These are phyloP conservation scores for Marmota monax DNA, from an alignment of 2,113 vertebrate species.

Conservation along the genomic window DNA sequence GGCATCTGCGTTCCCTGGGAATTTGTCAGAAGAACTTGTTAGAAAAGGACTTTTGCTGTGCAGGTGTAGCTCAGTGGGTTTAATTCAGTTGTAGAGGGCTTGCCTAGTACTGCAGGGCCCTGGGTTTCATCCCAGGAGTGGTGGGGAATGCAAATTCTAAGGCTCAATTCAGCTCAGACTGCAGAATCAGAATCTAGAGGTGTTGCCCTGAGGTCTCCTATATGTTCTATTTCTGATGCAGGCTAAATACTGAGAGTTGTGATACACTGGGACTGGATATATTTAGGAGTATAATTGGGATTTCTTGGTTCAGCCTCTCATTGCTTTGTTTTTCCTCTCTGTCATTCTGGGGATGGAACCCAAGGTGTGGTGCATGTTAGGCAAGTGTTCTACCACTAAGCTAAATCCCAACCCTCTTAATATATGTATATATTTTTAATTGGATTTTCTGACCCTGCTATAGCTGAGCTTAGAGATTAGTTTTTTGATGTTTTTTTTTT, in stretches of 20 bases:
- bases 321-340: background rate
- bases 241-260: background rate
- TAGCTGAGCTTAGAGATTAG: too few species aligned
- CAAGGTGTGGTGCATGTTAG: background rate
- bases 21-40: background rate
- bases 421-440: too few species aligned
- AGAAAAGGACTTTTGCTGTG: background rate
- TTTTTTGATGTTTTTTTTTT: too few species aligned
- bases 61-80: too few species aligned
- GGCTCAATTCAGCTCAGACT: background rate
- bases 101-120: too few species aligned
- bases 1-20: background rate
- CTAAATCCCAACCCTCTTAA: background rate
- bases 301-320: too few species aligned
- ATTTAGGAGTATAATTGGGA: too few species aligned
- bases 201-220: background rate
- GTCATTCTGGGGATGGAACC: background rate
- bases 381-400: background rate
- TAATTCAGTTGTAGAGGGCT: too few species aligned
- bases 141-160: background rate
- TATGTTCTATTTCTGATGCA: background rate
- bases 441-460: too few species aligned
- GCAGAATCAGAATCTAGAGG: background rate
- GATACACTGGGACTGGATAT: background rate
- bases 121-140: background rate